Conservation (phyloP, 2,888 invertebrate genomes). For the Adineta ricciae region DNA sequence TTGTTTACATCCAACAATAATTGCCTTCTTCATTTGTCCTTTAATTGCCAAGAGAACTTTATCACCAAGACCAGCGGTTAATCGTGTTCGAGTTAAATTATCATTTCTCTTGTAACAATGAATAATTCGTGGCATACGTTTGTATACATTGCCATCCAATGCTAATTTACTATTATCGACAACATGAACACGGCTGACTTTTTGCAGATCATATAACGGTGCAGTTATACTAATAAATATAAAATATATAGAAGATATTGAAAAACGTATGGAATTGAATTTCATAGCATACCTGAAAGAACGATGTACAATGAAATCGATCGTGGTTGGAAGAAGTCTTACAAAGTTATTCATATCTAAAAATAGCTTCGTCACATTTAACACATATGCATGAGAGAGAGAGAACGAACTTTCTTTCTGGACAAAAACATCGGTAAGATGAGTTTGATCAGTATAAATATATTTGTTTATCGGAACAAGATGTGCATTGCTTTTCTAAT, state of each 20-base stretch:
- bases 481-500: not conserved
- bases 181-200: conserved; percentile 67
- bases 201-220: conserved; percentile 34
- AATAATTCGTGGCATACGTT: conserved; percentile 81
- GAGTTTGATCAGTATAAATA: not conserved
- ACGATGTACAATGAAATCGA: not conserved
- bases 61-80: conserved; percentile 63
- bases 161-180: conserved; percentile 95
- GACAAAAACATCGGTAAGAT: not conserved
- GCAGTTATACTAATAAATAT: not conserved
- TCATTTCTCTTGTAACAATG: conserved; percentile 77
- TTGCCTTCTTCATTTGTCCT: conserved; percentile 85
- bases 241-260: too few relatives aligned
- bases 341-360: not conserved
- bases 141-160: conserved; percentile 82
- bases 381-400: not conserved
- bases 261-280: not conserved
- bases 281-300: not conserved
- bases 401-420: not conserved
- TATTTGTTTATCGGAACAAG: not conserved
- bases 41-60: conserved; percentile 81
- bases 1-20: conserved; percentile 70
- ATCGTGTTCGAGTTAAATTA: conserved; percentile 34
- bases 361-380: not conserved
- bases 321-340: not conserved